A percentile compares a stretch with the other conserved stretches of the same genome.
These are phyloP conservation scores for Isichthys henryi DNA, from an alignment of 2,113 vertebrate species.

Conservation along the genomic window DNA sequence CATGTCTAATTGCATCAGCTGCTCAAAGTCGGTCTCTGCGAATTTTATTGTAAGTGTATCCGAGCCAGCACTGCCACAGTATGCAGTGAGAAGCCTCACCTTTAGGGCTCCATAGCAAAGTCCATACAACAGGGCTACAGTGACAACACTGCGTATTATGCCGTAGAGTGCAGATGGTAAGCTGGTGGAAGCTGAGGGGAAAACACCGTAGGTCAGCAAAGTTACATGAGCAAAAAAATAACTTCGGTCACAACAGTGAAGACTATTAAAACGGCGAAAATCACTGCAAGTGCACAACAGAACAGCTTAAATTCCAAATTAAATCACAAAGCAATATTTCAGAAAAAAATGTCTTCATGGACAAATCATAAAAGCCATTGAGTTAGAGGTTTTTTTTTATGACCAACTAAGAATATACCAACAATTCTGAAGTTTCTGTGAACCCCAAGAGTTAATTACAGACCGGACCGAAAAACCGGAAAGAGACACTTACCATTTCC, in stretches of 20 bases:
- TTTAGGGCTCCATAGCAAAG: slow-evolving; percentile 93
- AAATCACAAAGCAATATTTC: background rate
- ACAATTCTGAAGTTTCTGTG: background rate
- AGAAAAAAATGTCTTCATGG: background rate
- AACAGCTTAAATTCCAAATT: background rate
- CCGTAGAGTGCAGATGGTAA: slow-evolving; percentile 90
- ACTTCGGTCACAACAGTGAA: background rate
- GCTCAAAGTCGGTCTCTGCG: background rate
- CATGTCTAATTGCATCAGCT: background rate
- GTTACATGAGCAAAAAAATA: no score
- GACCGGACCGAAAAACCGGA: background rate
- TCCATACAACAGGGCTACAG: slow-evolving; percentile 86
- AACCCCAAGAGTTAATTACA: background rate
- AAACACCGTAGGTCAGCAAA: background rate
- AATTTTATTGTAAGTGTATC: background rate
- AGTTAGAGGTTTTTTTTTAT: background rate
- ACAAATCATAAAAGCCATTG: background rate
- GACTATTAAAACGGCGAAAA: background rate
- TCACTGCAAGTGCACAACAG: background rate
- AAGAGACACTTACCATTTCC: slow-evolving; percentile 80
- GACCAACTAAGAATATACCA: background rate
- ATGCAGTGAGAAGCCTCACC: slow-evolving; percentile 57
- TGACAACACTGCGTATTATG: slow-evolving; percentile 85
- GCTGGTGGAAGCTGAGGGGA: slow-evolving; percentile 80
- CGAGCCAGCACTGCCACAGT: background rate